phyloP scores from a whole-genome alignment of 2,113 vertebrate species.

The Zapus hudsonius region DNA sequence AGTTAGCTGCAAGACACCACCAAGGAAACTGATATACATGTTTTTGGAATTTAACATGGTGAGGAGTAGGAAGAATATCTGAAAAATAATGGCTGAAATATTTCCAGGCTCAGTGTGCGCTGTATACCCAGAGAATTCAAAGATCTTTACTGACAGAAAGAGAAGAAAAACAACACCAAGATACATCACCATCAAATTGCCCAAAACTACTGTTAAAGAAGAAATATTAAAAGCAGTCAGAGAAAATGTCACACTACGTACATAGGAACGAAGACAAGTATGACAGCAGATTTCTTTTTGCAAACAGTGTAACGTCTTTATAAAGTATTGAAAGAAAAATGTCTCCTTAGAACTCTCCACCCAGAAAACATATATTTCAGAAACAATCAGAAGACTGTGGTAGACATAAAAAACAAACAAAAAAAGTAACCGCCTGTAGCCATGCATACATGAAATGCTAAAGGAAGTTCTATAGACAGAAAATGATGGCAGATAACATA shows the following conservation, averaged over 20 bases:
- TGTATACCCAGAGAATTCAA: background rate
- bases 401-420: background rate
- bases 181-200: background rate
- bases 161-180: background rate
- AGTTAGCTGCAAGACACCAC: background rate
- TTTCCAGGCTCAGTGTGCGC: background rate
- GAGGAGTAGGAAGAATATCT: background rate
- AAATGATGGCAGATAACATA: constrained; percentile 15
- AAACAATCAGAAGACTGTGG: constrained; percentile 29
- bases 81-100: constrained; percentile 29
- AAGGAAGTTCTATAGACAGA: constrained; percentile 36
- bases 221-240: constrained; percentile 10
- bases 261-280: background rate
- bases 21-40: background rate
- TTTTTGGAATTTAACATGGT: background rate
- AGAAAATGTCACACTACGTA: background rate
- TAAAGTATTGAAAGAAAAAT: constrained; percentile 11
- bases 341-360: background rate
- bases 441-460: background rate
- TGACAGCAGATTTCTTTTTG: constrained; percentile 24
- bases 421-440: background rate
- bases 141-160: background rate
- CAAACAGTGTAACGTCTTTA: constrained; percentile 38
- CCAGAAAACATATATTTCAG: constrained; percentile 17
- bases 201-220: constrained; percentile 18